Evolutionary conservation across 2,888 invertebrate genomes (phyloP), one percentile per base, ranked within the genome.

Genomic region (Coenonympha arcania): DNA sequence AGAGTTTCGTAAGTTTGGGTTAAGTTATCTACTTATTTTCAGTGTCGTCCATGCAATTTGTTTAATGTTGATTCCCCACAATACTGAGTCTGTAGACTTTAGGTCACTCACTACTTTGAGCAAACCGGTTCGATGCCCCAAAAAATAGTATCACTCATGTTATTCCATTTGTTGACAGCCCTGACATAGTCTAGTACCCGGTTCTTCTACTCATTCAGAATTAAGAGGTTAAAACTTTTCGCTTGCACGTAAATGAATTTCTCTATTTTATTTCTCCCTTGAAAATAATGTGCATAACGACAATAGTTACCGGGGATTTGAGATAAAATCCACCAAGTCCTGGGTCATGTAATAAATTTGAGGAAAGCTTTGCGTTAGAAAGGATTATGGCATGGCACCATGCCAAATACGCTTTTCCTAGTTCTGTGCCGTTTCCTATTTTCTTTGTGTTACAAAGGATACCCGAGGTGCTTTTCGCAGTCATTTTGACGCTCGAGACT

Each of bases 261-360:
- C 15, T 15, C 31, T 15, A 13, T 6, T n/a, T n/a, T 15, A 6
- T 8, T n/a, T 11, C 18, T 11, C 2, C 36, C 36, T n/a, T n/a
- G n/a, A 11, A 19, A 36, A 36, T 18, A 36, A 19, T 36, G 5
- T 20, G n/a, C n/a, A 19, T 20, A 36, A 15, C 6, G n/a, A 13
- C 19, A 19, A 28, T 11, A 28, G 28, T 30, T 19, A 18, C 41
- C 11, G 41, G 18, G 28, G 18, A 18, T 11, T 28, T 5, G 43
- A 43, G 33, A 43, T 43, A 43, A 31, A 43, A 31, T 6, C 43
- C 20, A 15, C 43, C 20, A 43, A 43, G 44, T 34, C 22, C 34
- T 44, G 34, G 33, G 33, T 44, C 34, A 44, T 24, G 44, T 44
- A 34, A 44, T 44, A 44, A 33, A 34, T 44, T 44, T 34, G 22